Base-by-base conservation (phyloP, 2,113 vertebrate genomes). In the Prolemur simus region DNA sequence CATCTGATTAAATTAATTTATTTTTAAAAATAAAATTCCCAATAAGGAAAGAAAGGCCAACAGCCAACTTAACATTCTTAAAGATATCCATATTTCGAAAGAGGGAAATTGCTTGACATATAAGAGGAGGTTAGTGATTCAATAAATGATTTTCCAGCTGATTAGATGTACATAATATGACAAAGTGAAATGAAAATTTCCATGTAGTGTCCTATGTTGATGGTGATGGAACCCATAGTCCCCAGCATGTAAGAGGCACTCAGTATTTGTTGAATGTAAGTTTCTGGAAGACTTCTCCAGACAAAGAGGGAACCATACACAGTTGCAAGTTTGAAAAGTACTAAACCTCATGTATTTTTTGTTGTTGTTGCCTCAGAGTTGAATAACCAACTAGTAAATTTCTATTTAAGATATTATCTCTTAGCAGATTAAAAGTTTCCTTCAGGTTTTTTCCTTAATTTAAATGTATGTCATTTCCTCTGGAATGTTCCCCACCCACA, bases 21-120 rank as follows among this genome's bases (percentile, higher is more conserved):
- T 80, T 96, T 96, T 90, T 87, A 63, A 54, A 95, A 95, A 39
- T 37, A 78, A 91, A 95, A 93, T 81, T 84, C 42, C 88, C 49
- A 95, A 29, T 45, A 29, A 93, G 27, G 18, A 81, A 88, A 89
- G 80, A 94, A 94, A 92, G n/a, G 27, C 60, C 58, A 91, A 76
- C 20, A 95, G 39, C 25, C 29, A 54, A 76, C 58, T 66, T 82
- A 91, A 78, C 17, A 86, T 52, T 91, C 27, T 93, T 80, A 56
- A 87, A 23, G 23, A 5, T 56, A 64, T 42, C 20, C 34, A 1
- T 76, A 77, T 84, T 81, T 83, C 42, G 63, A 86, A 63, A 90
- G 3, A 90, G 13, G 6, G 32, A 37, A 85, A 78, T 4, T 94
- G 37, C 12, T 58, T 45, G 10, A 39, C 5, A 60, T 49, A n/a